These are phyloP conservation scores for Drosophila auraria DNA, from an alignment of 1,140 invertebrate genomes.

Conservation along the genomic window DNA sequence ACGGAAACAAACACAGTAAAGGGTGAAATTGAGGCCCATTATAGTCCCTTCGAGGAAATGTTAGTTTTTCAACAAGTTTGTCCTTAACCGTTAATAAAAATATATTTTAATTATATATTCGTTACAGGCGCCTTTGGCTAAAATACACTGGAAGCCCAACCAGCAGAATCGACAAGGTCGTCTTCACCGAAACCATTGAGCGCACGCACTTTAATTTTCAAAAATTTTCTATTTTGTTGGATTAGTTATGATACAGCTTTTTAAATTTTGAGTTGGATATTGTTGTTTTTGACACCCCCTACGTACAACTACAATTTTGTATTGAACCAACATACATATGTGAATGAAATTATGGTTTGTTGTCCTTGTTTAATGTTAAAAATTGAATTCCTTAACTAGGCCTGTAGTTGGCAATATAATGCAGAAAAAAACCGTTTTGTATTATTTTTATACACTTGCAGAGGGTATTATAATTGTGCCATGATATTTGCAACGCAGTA, in stretches of 20 bases:
- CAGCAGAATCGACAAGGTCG: constrained; percentile 67
- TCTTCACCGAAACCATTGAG: constrained; percentile 39
- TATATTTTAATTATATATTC: background rate
- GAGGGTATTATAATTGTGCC: too few species aligned
- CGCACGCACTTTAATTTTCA: constrained; percentile 23
- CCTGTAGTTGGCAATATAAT: too few species aligned
- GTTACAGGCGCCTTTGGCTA: constrained; percentile 63
- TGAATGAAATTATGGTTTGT: too few species aligned
- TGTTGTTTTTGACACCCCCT: background rate
- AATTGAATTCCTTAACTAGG: too few species aligned
- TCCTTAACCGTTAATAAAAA: background rate
- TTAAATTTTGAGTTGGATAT: background rate
- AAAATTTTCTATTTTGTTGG: constrained; percentile 41
- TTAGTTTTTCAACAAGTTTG: constrained; percentile 19
- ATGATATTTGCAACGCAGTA: too few species aligned
- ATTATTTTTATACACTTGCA: too few species aligned
- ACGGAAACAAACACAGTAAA: constrained; percentile 36
- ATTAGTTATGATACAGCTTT: constrained; percentile 8
- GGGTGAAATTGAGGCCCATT: constrained; percentile 55
- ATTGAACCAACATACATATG: too few species aligned
- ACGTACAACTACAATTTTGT: background rate
- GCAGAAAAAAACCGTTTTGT: too few species aligned
- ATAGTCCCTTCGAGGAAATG: constrained; percentile 59
- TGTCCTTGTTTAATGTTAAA: too few species aligned
- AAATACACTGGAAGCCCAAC: constrained; percentile 66